phyloP scores from a whole-genome alignment of 1,140 invertebrate genomes.

The Conus betulinus region DNA sequence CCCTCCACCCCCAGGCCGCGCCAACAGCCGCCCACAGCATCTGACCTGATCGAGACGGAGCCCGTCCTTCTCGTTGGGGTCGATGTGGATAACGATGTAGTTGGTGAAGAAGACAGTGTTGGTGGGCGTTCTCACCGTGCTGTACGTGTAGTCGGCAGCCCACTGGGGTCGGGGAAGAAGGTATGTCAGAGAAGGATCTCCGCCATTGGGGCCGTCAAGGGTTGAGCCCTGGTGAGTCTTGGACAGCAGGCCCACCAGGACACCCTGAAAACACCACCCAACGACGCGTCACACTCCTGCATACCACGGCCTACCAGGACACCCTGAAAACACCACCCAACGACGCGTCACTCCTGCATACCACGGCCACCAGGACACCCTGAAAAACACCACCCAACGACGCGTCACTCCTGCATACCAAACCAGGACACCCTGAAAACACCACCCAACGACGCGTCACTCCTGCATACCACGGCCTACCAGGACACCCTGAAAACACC shows the following conservation, averaged over 20 bases:
- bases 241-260: background rate
- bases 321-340: too few relatives aligned
- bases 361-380: too few relatives aligned
- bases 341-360: too few relatives aligned
- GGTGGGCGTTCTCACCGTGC: conserved; percentile 51
- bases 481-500: background rate
- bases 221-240: background rate
- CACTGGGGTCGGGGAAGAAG: conserved; percentile 55
- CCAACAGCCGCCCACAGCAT: too few relatives aligned
- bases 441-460: too few relatives aligned
- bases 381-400: too few relatives aligned
- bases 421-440: too few relatives aligned
- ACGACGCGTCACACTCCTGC: too few relatives aligned
- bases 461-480: too few relatives aligned
- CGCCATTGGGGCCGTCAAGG: conserved; percentile 39
- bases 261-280: background rate
- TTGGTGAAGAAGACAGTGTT: conserved; percentile 45
- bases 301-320: too few relatives aligned
- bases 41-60: conserved; percentile 4
- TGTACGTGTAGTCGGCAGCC: conserved; percentile 59
- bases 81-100: conserved; percentile 54
- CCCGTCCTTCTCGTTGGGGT: conserved; percentile 20
- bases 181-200: conserved; percentile 58
- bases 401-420: too few relatives aligned
- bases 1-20: too few relatives aligned